Base-by-base conservation (phyloP, 2,113 vertebrate genomes). In the Pristiophorus japonicus region DNA sequence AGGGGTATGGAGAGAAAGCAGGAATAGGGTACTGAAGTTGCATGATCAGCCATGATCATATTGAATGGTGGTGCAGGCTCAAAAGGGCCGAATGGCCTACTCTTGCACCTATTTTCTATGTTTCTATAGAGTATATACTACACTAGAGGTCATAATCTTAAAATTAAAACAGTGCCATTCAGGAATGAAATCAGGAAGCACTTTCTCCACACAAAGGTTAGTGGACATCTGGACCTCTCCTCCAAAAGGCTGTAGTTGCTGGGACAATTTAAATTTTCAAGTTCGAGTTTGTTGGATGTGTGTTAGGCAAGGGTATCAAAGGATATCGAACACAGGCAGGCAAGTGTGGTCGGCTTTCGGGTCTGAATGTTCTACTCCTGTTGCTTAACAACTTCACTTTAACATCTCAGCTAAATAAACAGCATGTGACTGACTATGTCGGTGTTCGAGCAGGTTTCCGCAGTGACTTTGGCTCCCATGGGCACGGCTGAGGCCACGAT, bases 401-500 rank as follows among this genome's bases (percentile, higher is more conserved):
- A 59, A 59, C 0, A 2, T 59, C 59, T 59, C 59, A 59, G 59
- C 59, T 59, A 59, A 59, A 59, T 30, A 70, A 70, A 70, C 67
- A 75, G 34, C n/a, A n/a, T n/a, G n/a, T n/a, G n/a, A n/a, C n/a
- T n/a, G n/a, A n/a, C n/a, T n/a, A n/a, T n/a, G n/a, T n/a, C 98
- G 96, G 45, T 97, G 98, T 95, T 96, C 97, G 99, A 96, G 99
- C 99, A 96, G 99, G 99, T 96, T 99, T 99, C 97, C 99, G 99
- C 51, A 99, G 99, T 95, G 99, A 99, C 96, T 99, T 99, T 91
- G 99, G 99, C 95, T 98, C 97, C 10, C 98, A 99, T 24, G 99
- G 98, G 34, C 98, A 99, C 0, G 99, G 99, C 2, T 98, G 99
- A 27, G 99, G 99, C n/a, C 98, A 99, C 0, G 99, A 99, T 0